Evolutionary conservation across 2,113 vertebrate genomes (phyloP).

Genomic region (Osmerus mordax): DNA sequence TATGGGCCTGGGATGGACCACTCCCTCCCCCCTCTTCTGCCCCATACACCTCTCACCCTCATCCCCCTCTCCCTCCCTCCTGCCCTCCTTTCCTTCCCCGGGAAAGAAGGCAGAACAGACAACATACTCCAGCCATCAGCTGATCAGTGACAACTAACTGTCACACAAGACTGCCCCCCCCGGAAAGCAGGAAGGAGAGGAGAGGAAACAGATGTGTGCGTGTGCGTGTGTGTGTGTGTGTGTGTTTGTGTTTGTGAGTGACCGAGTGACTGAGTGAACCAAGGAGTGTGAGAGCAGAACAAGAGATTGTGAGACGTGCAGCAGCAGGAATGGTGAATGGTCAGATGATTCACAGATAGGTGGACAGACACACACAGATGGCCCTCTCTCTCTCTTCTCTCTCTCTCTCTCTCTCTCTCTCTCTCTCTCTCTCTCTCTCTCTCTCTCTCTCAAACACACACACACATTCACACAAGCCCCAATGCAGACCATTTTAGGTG

Average conservation of each 20-base stretch:
- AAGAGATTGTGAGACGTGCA: constrained; percentile 8
- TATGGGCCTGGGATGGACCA: not conserved
- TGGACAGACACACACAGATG: not conserved
- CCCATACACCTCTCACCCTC: not conserved
- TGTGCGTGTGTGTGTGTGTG: not conserved
- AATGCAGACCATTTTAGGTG: constrained; percentile 2
- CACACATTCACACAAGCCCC: constrained; percentile 24
- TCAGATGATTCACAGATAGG: constrained; percentile 13
- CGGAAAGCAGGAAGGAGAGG: constrained; percentile 19
- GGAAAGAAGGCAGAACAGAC: constrained; percentile 49
- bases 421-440: too few relatives aligned
- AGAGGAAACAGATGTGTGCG: not conserved
- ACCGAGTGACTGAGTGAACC: constrained; percentile 11
- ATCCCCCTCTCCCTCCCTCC: constrained; percentile 21
- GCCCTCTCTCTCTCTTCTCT: not conserved
- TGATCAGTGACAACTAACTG: constrained; percentile 52
- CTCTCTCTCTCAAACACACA: not conserved
- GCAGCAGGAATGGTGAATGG: constrained; percentile 32
- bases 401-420: too few relatives aligned
- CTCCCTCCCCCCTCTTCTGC: not conserved
- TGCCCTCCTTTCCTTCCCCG: constrained; percentile 34
- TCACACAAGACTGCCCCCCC: constrained; percentile 42
- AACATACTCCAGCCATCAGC: constrained; percentile 49
- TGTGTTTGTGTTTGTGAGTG: constrained; percentile 5
- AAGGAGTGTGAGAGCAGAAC: too few relatives aligned